A percentile compares a stretch with the other conserved stretches of the same genome.
phyloP scores from a whole-genome alignment of 2,888 invertebrate genomes.

The Drosophila mayaguana region DNA sequence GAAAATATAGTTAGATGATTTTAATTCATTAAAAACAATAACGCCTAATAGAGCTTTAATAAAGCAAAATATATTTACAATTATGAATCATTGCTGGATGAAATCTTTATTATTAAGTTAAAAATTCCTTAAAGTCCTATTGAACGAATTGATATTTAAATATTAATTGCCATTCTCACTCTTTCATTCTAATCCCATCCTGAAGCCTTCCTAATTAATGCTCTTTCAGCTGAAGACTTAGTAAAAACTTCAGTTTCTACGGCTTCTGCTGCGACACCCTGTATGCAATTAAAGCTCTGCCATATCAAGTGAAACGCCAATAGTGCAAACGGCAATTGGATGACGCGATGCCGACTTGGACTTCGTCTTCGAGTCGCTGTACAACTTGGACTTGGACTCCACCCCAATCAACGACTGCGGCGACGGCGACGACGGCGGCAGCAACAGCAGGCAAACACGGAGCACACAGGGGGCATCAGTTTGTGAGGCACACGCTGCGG shows the following conservation, averaged over 20 bases:
- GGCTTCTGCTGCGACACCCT: constrained; percentile 54
- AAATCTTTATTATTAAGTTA: no score
- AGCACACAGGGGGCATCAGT: constrained; percentile 29
- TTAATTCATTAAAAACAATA: no score
- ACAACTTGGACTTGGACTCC: constrained; percentile 9
- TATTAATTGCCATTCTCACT: no score
- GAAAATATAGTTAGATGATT: no score
- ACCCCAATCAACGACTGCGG: constrained; percentile 26
- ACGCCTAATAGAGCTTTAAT: no score
- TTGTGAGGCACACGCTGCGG: constrained; percentile 71
- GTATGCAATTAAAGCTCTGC: constrained; percentile 58
- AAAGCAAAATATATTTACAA: no score
- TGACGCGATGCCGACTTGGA: constrained; percentile 42
- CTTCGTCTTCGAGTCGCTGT: constrained; percentile 3
- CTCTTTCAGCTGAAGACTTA: background rate
- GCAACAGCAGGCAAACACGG: background rate
- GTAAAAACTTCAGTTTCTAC: background rate
- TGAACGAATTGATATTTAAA: no score
- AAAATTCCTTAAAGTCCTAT: no score
- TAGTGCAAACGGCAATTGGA: constrained; percentile 70
- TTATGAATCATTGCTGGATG: no score
- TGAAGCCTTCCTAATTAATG: background rate
- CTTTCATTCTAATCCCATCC: no score
- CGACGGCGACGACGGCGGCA: background rate
- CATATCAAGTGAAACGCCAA: constrained; percentile 63